phyloP scores from a whole-genome alignment of 2,888 invertebrate genomes.

The Cataglyphis altisquamis region DNA sequence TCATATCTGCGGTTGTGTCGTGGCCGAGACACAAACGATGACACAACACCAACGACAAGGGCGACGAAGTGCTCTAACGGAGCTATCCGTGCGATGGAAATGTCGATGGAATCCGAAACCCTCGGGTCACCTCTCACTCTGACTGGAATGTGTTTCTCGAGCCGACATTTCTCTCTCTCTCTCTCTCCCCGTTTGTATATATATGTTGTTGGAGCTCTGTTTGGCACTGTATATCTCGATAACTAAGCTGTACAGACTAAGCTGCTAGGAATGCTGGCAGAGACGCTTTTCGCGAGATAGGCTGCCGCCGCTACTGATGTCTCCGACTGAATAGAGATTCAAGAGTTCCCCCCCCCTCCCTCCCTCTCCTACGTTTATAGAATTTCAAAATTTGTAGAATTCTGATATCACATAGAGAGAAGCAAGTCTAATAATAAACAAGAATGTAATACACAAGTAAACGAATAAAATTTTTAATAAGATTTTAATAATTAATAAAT shows the following conservation, averaged over 20 bases:
- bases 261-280: slow-evolving; percentile 39
- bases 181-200: neutral
- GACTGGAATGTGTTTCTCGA: slow-evolving; percentile 47
- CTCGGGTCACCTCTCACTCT: slow-evolving; percentile 25
- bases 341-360: slow-evolving; percentile 13
- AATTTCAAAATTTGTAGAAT: slow-evolving; percentile 22
- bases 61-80: slow-evolving; percentile 52
- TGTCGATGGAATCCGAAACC: slow-evolving; percentile 57
- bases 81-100: slow-evolving; percentile 57
- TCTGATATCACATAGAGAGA: slow-evolving; percentile 25
- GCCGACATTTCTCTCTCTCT: slow-evolving; percentile 33
- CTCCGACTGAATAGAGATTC: slow-evolving; percentile 47
- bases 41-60: slow-evolving; percentile 38
- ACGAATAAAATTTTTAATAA: neutral
- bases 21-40: neutral
- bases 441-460: neutral
- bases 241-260: slow-evolving; percentile 48
- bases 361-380: slow-evolving; percentile 20
- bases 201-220: slow-evolving; percentile 13
- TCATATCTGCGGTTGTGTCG: slow-evolving; percentile 30
- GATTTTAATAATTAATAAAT: neutral
- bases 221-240: slow-evolving; percentile 41
- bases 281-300: slow-evolving; percentile 48
- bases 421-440: neutral
- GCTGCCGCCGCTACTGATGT: slow-evolving; percentile 23